Evolutionary conservation across 2,113 vertebrate species (phyloP), one percentile per base, ranked within the genome.

Genomic region (Pterocles orientalis): DNA sequence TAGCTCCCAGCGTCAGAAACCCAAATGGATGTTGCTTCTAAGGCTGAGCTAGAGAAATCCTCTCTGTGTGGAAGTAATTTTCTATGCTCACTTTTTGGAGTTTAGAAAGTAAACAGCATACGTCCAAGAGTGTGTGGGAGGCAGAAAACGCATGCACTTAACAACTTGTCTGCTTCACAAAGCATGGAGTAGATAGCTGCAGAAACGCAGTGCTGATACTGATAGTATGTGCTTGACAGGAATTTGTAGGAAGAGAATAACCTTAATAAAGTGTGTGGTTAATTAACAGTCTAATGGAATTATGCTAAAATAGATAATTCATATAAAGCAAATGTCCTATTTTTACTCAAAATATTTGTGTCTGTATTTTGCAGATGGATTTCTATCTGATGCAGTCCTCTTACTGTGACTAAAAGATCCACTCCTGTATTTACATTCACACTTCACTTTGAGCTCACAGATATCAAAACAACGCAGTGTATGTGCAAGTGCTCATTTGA

Each of bases 41-140:
- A 94, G 91, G 76, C 90, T 82, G 78, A 90, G 75, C 83, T 81
- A 76, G 88, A 91, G 54, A 96, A 94, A 93, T 90, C 61, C 90
- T 94, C 71, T 61, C 91, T 69, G 71, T 48, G 91, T 62, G 96
- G 64, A 95, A 97, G 87, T 91, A 93, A 90, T 94, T 96, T 97
- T 82, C 85, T 91, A 83, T 94, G 87, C 86, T 96, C 96, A 94
- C 93, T 95, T 95, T 87, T 91, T 96, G 87, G 95, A 96, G 66
- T 97, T 97, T 94, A 66, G 93, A 94, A 97, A 97, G 91, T 96
- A 97, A 97, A 97, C 95, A 97, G 79, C 97, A 97, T 97, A 97
- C 97, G 96, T 95, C 93, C 94, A 77, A 86, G 85, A 90, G 54
- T 78, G 78, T 95, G 96, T 97, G 60, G 96, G 95, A 95, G 79